Base-by-base conservation (phyloP, 2,113 vertebrate genomes). In the Phalacrocorax carbo region DNA sequence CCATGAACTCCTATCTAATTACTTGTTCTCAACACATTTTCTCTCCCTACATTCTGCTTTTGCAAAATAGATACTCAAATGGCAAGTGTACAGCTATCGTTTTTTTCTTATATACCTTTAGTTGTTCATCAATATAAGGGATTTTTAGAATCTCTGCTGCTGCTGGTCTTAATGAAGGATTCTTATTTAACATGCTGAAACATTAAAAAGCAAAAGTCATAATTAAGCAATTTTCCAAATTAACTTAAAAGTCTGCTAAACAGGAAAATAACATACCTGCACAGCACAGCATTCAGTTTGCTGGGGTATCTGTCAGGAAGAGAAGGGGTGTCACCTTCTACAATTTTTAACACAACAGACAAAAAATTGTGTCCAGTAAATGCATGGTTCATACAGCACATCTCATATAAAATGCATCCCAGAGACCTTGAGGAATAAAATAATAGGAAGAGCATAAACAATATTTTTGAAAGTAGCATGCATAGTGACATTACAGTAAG, bases 341-440 rank as follows among this genome's bases (percentile, higher is more conserved):
- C 98, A 62, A 99, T 99, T 97, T 98, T 99, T 94, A 98, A 91
- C 82, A 98, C 96, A 27, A 99, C 97, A 7, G 98, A 98, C 82
- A 99, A 97, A 97, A 99, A 99, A 94, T 95, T 99, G 72, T 98
- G 98, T 26, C 98, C 99, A 55, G 96, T 87, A 95, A 99, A 99
- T n/a, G 98, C 98, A 13, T 98, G 98, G 58, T 93, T 97, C 98
- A 99, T 95, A 80, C 98, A 98, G 94, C 99, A 99, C 97, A 99
- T 98, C 96, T 99, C 98, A 30, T 98, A 98, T n/a, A 99, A 97
- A 92, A 99, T 97, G 85, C 99, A 99, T 22, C 98, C 99, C 93
- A 99, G 94, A 46, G 99, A 99, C 98, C 98, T 99, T 68, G n/a
- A 93, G 94, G 83, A 85, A 88, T 58, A 94, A 94, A 94, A 23